phyloP scores from a whole-genome alignment of 2,113 vertebrate genomes.

The Odontesthes bonariensis region DNA sequence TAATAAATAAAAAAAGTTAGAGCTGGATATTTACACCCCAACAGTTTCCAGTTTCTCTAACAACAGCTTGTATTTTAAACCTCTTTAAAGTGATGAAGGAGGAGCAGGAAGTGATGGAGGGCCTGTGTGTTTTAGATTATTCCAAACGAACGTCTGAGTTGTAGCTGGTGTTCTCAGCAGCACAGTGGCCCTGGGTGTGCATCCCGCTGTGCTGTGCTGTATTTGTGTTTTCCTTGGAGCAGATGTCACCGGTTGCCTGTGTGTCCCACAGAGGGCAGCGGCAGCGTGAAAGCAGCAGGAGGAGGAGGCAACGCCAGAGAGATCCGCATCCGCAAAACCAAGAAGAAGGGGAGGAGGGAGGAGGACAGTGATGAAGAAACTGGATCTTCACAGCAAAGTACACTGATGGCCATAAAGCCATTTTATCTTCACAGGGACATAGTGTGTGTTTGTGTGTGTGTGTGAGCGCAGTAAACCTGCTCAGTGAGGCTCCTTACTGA shows the following conservation, averaged over 20 bases:
- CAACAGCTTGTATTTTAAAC: too few species aligned
- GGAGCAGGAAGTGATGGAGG: too few species aligned
- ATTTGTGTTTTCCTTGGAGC: too few species aligned
- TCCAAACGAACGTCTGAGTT: too few species aligned
- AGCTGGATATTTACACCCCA: too few species aligned
- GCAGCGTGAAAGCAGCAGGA: slow-evolving; percentile 85
- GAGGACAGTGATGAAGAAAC: slow-evolving; percentile 93
- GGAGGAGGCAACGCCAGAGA: slow-evolving; percentile 92
- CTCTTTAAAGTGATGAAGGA: too few species aligned
- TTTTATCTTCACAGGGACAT: slow-evolving; percentile 15
- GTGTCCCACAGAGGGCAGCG: slow-evolving; percentile 87
- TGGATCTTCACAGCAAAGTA: slow-evolving; percentile 77
- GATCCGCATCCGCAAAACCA: slow-evolving; percentile 90
- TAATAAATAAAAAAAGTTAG: too few species aligned
- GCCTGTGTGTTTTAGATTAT: too few species aligned
- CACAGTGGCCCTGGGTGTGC: too few species aligned
- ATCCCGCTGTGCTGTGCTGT: too few species aligned
- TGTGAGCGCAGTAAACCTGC: slow-evolving; percentile 34
- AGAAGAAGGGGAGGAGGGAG: slow-evolving; percentile 93
- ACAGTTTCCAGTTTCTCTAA: too few species aligned
- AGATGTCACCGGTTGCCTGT: not conserved
- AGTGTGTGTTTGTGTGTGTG: not conserved
- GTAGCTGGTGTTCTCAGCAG: too few species aligned
- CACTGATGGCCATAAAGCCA: not conserved
- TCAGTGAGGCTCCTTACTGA: slow-evolving; percentile 44